phyloP scores from a whole-genome alignment of 2,888 invertebrate species.

The Drosophila neotestacea region DNA sequence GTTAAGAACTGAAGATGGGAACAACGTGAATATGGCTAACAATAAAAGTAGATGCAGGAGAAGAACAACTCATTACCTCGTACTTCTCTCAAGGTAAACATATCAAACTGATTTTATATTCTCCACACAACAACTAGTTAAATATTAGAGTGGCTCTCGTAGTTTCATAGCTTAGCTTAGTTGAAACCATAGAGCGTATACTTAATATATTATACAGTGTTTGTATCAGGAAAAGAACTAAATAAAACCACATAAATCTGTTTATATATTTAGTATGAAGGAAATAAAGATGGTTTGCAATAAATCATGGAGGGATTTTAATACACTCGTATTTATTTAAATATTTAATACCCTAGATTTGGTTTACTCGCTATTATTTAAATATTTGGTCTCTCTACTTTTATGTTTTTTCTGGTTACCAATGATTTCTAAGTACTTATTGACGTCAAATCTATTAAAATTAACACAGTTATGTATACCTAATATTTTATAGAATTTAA shows the following conservation, averaged over 20 bases:
- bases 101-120: slow-evolving; percentile 33
- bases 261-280: background rate
- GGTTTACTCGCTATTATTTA: too few species aligned
- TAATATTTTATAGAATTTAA: too few species aligned
- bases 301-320: background rate
- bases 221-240: background rate
- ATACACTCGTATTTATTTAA: background rate
- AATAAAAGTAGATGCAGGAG: slow-evolving; percentile 11
- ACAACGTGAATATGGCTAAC: slow-evolving; percentile 9
- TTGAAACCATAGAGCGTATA: slow-evolving; percentile 5
- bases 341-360: background rate
- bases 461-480: too few species aligned
- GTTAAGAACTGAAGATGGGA: slow-evolving; percentile 17
- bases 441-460: too few species aligned
- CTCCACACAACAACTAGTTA: slow-evolving; percentile 4
- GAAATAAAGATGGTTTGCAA: background rate
- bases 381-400: too few species aligned
- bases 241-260: too few species aligned
- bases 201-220: slow-evolving; percentile 6
- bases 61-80: slow-evolving; percentile 11
- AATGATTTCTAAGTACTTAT: too few species aligned
- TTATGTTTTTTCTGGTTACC: too few species aligned
- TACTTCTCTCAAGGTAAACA: background rate
- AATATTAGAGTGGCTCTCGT: too few species aligned
- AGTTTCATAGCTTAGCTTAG: background rate